Conservation (phyloP, 2,797 vertebrate genomes). For the Lacerta viridis region DNA sequence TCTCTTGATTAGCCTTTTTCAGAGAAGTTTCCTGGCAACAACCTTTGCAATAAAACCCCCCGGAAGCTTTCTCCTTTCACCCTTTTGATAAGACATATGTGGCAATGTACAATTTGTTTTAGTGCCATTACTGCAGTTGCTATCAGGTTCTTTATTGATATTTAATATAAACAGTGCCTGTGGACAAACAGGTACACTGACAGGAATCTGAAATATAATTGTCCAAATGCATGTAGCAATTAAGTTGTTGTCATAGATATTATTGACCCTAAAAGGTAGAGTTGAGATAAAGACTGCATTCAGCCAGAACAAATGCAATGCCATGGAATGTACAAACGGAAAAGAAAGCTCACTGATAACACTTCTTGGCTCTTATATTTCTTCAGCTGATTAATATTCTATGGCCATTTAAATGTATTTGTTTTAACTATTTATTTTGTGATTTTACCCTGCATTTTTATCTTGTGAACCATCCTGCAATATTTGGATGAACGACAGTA, state of each 20-base stretch:
- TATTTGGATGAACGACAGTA: too few species aligned
- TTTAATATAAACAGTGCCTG: constrained; percentile 73
- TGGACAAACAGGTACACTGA: constrained; percentile 67
- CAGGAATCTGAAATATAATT: constrained; percentile 74
- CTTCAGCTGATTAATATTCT: too few species aligned
- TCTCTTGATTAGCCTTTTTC: constrained; percentile 36
- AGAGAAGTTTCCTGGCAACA: constrained; percentile 46
- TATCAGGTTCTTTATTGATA: constrained; percentile 75
- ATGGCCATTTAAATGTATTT: too few species aligned
- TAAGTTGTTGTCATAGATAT: constrained; percentile 77
- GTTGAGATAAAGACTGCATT: constrained; percentile 11
- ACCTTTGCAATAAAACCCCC: constrained; percentile 52
- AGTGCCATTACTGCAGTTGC: constrained; percentile 58
- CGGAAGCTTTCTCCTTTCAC: constrained; percentile 47
- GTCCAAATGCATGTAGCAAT: constrained; percentile 78
- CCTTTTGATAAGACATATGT: constrained; percentile 56
- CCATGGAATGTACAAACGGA: not conserved
- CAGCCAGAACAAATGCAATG: constrained; percentile 14
- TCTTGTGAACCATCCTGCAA: too few species aligned
- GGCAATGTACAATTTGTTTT: constrained; percentile 63
- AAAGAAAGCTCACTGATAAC: constrained; percentile 9
- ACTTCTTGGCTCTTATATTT: not conserved
- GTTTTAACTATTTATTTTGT: too few species aligned
- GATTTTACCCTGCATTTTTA: too few species aligned
- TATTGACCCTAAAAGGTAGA: constrained; percentile 57